A percentile compares a stretch with the other conserved stretches of the same genome.
Evolutionary conservation across 1,140 invertebrate species (phyloP).

Genomic region (Bombus confusus): DNA sequence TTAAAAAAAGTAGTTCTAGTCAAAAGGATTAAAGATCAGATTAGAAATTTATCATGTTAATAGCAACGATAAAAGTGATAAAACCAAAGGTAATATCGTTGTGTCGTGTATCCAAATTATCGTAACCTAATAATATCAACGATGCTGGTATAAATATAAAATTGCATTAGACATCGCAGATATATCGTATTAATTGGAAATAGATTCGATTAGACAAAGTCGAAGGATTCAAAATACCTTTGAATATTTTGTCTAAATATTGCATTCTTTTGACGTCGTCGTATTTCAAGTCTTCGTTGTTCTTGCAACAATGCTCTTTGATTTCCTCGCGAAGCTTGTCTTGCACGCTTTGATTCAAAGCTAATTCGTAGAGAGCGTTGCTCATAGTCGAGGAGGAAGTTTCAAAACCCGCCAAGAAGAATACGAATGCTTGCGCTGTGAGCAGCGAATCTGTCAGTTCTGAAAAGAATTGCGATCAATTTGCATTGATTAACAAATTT

Average conservation of each 20-base stretch:
- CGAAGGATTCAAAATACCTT: conserved; percentile 50
- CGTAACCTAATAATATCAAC: too few relatives aligned
- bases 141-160: too few relatives aligned
- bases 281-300: conserved; percentile 59
- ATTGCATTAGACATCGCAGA: too few relatives aligned
- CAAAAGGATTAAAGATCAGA: too few relatives aligned
- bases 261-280: conserved; percentile 67
- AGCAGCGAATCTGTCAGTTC: conserved; percentile 68
- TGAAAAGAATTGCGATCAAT: conserved; percentile 37
- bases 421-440: conserved; percentile 75
- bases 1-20: too few relatives aligned
- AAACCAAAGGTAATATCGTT: too few relatives aligned
- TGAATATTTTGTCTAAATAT: conserved; percentile 70
- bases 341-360: conserved; percentile 82
- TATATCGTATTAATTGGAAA: too few relatives aligned
- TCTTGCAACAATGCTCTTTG: conserved; percentile 53
- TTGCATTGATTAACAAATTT: too few relatives aligned
- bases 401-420: conserved; percentile 84
- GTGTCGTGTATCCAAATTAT: too few relatives aligned
- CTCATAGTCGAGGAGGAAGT: conserved; percentile 83
- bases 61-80: too few relatives aligned
- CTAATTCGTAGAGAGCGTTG: conserved; percentile 80
- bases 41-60: too few relatives aligned
- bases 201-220: background rate
- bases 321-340: conserved; percentile 82